Conservation (phyloP, 2,113 vertebrate species). For the Craseonycteris thonglongyai region DNA sequence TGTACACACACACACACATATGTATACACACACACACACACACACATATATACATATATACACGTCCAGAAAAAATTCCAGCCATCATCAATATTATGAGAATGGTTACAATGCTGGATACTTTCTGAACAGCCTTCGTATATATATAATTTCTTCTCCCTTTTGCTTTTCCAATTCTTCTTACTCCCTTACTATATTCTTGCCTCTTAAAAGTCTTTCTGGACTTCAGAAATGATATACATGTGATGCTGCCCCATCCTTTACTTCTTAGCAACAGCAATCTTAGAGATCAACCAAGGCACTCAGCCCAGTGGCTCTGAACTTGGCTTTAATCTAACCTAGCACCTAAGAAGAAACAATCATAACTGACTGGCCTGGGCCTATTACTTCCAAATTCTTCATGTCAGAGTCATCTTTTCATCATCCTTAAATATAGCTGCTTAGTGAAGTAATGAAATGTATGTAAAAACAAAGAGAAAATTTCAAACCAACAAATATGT, state of each 20-base stretch:
- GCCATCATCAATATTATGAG: too few species aligned
- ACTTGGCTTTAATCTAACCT: neutral
- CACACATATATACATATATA: too few species aligned
- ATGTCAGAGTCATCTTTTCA: neutral
- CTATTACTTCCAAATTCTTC: neutral
- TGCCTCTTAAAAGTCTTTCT: neutral
- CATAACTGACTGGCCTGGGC: neutral
- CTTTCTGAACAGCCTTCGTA: too few species aligned
- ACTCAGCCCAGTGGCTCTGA: neutral
- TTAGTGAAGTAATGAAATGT: neutral
- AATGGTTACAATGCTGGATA: too few species aligned
- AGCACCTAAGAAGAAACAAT: neutral
- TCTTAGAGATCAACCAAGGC: neutral
- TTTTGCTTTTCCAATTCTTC: neutral
- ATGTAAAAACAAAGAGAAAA: neutral
- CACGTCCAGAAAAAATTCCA: too few species aligned
- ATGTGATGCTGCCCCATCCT: neutral
- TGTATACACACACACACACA: too few species aligned
- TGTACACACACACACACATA: too few species aligned
- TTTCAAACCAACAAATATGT: neutral
- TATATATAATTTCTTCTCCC: neutral
- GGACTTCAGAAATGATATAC: neutral
- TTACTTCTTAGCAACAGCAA: neutral
- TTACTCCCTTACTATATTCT: neutral
- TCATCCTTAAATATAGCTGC: neutral